Base-by-base conservation (phyloP, 2,113 vertebrate genomes). In the Macheiramphus alcinus region DNA sequence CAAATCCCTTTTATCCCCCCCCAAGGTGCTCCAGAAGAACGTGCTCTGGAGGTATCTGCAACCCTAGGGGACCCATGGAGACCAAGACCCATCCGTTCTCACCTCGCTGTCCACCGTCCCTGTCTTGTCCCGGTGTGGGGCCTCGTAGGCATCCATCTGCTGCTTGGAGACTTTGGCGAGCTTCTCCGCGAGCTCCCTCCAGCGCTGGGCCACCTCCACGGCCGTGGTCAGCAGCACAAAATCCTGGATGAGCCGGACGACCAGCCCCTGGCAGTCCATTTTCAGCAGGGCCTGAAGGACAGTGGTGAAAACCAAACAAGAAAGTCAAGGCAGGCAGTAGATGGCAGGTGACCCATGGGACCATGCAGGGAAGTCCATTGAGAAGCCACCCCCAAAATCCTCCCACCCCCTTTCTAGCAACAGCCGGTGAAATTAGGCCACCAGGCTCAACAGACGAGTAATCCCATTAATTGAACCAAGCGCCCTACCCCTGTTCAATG, bases 141-240 rank as follows among this genome's bases (percentile, higher is more conserved):
- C 99, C 98, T 99, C 99, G 0, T 99, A 99, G 0, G 99, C 99
- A 0, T 99, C 99, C 99, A 99, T 99, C 98, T 99, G 99, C 85
- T 99, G 99, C 76, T 97, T 98, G 53, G 99, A 99, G 26, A 99
- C 99, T 95, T 99, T 99, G 88, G 98, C 96, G 2, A 99, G 98
- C 95, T 98, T 99, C 95, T 99, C 99, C 0, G 99, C 99, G 3
- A 99, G 98, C 95, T 99, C 99, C 94, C 99, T 97, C 99, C 99
- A 99, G 75, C 99, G 99, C 27, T 99, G 98, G 0, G 99, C 98
- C 91, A 99, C 98, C 97, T 99, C 99, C 58, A 99, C 99, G 0
- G 99, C 99, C 0, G 99, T 99, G 94, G 99, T 99, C 90, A 99
- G 98, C 58, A 99, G 98, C 55, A 99, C 99, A 0, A 99, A 99